A percentile compares a stretch with the other conserved stretches of the same genome.
Conservation (phyloP, 2,888 invertebrate genomes). For the Napeogenes sylphis region DNA sequence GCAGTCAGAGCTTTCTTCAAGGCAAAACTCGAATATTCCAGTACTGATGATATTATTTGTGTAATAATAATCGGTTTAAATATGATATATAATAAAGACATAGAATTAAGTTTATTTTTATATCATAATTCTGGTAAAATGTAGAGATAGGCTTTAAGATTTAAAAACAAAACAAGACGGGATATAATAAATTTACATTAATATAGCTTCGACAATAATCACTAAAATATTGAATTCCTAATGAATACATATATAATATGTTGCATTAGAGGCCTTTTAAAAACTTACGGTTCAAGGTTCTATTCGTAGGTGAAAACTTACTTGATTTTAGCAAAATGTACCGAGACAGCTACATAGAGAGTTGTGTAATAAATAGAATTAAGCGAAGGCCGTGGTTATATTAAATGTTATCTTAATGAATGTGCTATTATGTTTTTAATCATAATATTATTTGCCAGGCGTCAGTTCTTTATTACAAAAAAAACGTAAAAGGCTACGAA, state of each 20-base stretch:
- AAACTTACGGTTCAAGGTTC: slow-evolving; percentile 15
- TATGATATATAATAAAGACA: no score
- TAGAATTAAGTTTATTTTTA: no score
- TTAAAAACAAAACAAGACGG: no score
- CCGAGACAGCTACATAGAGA: slow-evolving; percentile 18
- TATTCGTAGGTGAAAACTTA: slow-evolving; percentile 25
- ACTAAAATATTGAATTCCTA: background rate
- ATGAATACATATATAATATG: background rate
- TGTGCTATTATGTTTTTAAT: slow-evolving; percentile 1
- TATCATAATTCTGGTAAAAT: no score
- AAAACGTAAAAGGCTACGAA: no score
- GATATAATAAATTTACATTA: no score
- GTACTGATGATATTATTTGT: no score
- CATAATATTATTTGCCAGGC: no score
- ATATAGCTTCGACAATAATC: no score
- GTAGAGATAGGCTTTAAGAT: no score
- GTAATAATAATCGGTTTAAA: no score
- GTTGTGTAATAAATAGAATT: slow-evolving; percentile 19
- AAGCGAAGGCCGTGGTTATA: slow-evolving; percentile 18
- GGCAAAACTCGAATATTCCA: background rate
- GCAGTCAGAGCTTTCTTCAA: slow-evolving; percentile 6
- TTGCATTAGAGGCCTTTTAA: background rate
- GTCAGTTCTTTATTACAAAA: no score
- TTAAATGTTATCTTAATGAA: slow-evolving; percentile 13
- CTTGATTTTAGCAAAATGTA: slow-evolving; percentile 23